Evolutionary conservation across 1,140 invertebrate species (phyloP).

Genomic region (Protaetia brevitarsis): DNA sequence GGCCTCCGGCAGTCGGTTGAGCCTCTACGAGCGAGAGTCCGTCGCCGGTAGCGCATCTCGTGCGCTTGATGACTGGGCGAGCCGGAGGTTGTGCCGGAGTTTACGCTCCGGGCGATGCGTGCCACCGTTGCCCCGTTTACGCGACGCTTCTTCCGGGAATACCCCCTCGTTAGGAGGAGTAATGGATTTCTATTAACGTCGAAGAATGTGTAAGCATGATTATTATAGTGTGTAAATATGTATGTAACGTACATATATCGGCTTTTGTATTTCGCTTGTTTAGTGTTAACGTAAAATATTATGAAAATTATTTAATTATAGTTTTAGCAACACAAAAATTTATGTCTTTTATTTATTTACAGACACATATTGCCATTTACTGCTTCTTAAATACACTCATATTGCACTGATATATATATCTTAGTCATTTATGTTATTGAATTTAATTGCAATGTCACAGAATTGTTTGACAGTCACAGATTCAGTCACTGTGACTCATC

Average conservation of each 20-base stretch:
- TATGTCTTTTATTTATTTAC: too few relatives aligned
- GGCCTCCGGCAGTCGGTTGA: background rate
- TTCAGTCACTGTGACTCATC: too few relatives aligned
- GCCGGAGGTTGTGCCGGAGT: constrained; percentile 20
- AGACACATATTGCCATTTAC: too few relatives aligned
- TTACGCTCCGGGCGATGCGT: constrained; percentile 13
- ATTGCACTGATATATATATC: too few relatives aligned
- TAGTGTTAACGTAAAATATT: background rate
- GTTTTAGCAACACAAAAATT: too few relatives aligned
- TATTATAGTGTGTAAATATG: too few relatives aligned
- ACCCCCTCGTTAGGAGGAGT: constrained; percentile 5
- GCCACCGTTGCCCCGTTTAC: constrained; percentile 15
- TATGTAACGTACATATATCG: too few relatives aligned
- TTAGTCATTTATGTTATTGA: too few relatives aligned
- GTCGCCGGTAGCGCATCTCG: constrained; percentile 11
- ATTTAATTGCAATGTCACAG: too few relatives aligned
- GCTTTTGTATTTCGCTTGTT: too few relatives aligned
- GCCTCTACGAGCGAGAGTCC: background rate
- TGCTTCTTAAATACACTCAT: too few relatives aligned
- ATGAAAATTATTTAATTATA: background rate
- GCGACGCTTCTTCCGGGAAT: constrained; percentile 9
- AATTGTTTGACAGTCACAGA: too few relatives aligned
- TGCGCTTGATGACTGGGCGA: constrained; percentile 23
- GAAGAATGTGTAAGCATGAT: background rate
- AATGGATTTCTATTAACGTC: background rate